Conservation (phyloP, 2,797 vertebrate genomes). For the Argyrosomus regius region DNA sequence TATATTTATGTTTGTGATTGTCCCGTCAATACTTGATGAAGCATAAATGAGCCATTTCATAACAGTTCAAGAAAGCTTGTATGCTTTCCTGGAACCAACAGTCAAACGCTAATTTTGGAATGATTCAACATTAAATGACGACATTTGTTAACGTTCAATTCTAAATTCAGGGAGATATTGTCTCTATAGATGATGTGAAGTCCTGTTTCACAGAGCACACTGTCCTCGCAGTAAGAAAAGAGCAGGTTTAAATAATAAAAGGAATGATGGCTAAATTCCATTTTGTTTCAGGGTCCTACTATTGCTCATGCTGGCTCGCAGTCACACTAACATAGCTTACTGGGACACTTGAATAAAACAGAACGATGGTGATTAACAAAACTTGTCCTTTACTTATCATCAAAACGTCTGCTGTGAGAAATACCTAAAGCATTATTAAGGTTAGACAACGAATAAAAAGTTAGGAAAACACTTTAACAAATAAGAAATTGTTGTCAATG, state of each 20-base stretch:
- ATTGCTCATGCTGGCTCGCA: background rate
- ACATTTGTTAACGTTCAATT: too few species aligned
- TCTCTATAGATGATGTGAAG: background rate
- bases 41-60: background rate
- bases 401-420: too few species aligned
- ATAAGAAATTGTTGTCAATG: too few species aligned
- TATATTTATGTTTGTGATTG: slow-evolving; percentile 10
- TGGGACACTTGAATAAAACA: background rate
- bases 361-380: background rate
- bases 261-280: background rate
- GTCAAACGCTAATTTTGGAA: background rate
- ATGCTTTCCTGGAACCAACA: background rate
- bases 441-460: too few species aligned
- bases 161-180: too few species aligned
- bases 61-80: background rate
- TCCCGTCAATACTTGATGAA: slow-evolving; percentile 12
- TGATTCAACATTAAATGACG: background rate
- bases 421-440: too few species aligned
- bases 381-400: background rate
- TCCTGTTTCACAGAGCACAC: background rate
- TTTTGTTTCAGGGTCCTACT: background rate
- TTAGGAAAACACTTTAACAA: too few species aligned
- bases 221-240: background rate
- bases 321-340: background rate
- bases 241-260: background rate